Evolutionary conservation across 2,888 invertebrate species (phyloP).

Genomic region (Drosophila putrida): DNA sequence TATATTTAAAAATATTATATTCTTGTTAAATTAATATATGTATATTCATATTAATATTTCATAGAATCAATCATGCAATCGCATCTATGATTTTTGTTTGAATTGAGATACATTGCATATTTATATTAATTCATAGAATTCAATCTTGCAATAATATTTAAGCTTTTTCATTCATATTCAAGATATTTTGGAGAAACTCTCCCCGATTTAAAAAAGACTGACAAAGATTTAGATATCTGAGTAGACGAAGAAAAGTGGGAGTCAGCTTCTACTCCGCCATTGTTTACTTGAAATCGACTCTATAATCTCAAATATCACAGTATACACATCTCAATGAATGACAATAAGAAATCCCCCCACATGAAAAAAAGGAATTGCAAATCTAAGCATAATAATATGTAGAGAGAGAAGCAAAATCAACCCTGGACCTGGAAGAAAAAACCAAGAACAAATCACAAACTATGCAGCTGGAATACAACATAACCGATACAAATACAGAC

Average conservation of each 20-base stretch:
- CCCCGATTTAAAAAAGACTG: too few relatives aligned
- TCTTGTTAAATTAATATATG: too few relatives aligned
- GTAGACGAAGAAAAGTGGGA: neutral
- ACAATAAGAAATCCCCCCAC: slow-evolving; percentile 6
- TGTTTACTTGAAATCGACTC: neutral
- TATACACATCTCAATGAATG: slow-evolving; percentile 9
- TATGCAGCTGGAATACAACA: slow-evolving; percentile 22
- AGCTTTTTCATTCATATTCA: too few relatives aligned
- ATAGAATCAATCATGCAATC: too few relatives aligned
- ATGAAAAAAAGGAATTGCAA: slow-evolving; percentile 35
- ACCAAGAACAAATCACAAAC: slow-evolving; percentile 8
- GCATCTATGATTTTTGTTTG: too few relatives aligned
- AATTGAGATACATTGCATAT: too few relatives aligned
- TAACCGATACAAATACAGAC: slow-evolving; percentile 4
- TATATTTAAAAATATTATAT: too few relatives aligned
- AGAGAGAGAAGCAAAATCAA: slow-evolving; percentile 7
- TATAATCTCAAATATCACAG: neutral
- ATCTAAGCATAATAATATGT: slow-evolving; percentile 33
- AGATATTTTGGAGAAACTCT: too few relatives aligned
- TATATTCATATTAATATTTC: too few relatives aligned
- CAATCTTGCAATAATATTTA: too few relatives aligned
- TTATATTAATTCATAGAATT: too few relatives aligned
- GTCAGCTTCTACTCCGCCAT: slow-evolving; percentile 3
- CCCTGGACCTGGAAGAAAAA: slow-evolving; percentile 4
- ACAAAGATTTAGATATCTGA: neutral